Percentiles rank a stretch among this genome's conserved stretches.
Evolutionary conservation across 2,113 vertebrate species (phyloP).

Genomic region (Opisthocomus hoazin): DNA sequence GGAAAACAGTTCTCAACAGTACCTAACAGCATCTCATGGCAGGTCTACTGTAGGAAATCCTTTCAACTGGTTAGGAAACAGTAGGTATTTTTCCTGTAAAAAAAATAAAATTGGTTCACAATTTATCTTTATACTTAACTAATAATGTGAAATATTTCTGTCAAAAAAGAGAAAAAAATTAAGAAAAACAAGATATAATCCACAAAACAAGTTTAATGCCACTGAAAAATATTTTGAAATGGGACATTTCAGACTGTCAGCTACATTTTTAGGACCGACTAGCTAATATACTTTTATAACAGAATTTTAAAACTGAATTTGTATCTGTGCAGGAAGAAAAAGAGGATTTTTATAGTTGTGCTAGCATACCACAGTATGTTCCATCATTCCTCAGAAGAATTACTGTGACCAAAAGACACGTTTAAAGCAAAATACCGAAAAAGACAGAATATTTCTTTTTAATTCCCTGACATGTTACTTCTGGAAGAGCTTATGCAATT

Average conservation of each 20-base stretch:
- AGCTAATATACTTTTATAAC: neutral
- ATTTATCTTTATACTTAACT: neutral
- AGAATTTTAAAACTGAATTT: conserved; percentile 2
- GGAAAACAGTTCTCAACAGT: neutral
- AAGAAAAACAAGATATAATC: neutral
- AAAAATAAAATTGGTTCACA: neutral
- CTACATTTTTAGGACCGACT: neutral
- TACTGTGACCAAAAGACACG: neutral
- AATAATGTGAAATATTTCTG: neutral
- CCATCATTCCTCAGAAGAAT: neutral
- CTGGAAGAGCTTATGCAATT: neutral
- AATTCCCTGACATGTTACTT: neutral
- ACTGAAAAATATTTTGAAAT: neutral
- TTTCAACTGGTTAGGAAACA: neutral
- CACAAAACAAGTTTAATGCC: neutral
- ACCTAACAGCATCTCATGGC: neutral
- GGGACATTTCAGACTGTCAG: neutral
- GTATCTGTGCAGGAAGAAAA: neutral
- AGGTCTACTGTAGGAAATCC: neutral
- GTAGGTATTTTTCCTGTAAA: neutral
- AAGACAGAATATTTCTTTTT: neutral
- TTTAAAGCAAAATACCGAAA: neutral
- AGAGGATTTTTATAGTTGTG: neutral
- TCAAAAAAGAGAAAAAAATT: neutral
- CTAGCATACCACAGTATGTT: neutral